Evolutionary conservation across 92 coral and sea anemone species (phyloP), one percentile per base, ranked within the genome.

Genomic region (Montipora capitata): DNA sequence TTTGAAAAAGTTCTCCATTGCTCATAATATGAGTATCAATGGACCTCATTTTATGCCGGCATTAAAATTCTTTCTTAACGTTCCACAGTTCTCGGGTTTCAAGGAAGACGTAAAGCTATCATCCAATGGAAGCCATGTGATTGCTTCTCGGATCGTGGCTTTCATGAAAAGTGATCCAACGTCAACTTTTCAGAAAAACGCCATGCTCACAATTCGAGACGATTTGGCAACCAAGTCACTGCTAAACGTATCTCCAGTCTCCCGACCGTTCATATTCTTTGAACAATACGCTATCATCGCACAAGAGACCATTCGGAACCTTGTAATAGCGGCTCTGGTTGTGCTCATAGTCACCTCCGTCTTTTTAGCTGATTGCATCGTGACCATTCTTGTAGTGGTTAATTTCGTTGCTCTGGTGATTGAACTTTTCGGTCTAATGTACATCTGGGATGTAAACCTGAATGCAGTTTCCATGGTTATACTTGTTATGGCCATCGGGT

Each of bases 391-490:
- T 17, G 96, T 95, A 5, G 72, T 89, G 62, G 67, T 91, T 17
- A 89, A 91, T 44, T 95, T 95, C 52, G 98, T 74, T 2, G 85
- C 96, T 6, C 91, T 95, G 12, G 70, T 95, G 8, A 78, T 91
- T 41, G 98, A 95, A 68, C 89, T 95, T 74, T 92, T 95, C 11
- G 94, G 93, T 62, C 51, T 93, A 83, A 95, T 95, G 98, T 85
- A 71, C 80, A 40, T 95, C 65, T 95, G 96, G 98, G 94, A 86
- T 12, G 94, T 96, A n/a, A 68, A 96, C 16, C 89, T 96, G 1
- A 89, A 93, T 45, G 81, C 90, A 4, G 82, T 89, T 14, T 89
- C 96, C 4, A 93, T 90, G 91, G 73, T 90, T 48, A 89, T 86
- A 49, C 76, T 93, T 42, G 91, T 93, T 12, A 93, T 93, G 96